Base-by-base conservation (phyloP, 1,140 invertebrate genomes). In the Trypoxylus dichotomus region DNA sequence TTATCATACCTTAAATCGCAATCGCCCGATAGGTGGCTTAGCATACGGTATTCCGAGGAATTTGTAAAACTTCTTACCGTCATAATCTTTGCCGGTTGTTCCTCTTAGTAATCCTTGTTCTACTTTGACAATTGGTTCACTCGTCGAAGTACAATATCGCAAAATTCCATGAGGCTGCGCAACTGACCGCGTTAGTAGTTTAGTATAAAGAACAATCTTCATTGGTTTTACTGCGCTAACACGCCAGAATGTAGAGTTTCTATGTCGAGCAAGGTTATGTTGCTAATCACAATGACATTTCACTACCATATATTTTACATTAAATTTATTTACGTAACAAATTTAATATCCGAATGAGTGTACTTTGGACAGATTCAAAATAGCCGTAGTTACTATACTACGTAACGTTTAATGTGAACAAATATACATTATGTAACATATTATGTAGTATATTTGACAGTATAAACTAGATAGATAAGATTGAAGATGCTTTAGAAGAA, bases 1-100 rank as follows among this genome's bases (percentile, higher is more conserved):
- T 47, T n/a, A 47, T 47, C 11, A 2, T 68, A 58, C 71, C 54
- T 77, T 75, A n/a, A 75, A 75, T 47, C 68, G 42, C 60, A 77
- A 58, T 54, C 25, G 5, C 21, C 63, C 43, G 29, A 60, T 32
- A 32, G 75, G 76, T 11, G 76, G 60, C 37, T 77, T 73, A 8
- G 60, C 76, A 21, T 77, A 77, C n/a, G 76, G 76, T 41, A 77
- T 72, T 43, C 63, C 76, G 3, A 72, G 41, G 21, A 77, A 77
- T n/a, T 63, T 72, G 63, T 77, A 77, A 72, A 37, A 77, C n/a
- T 3, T 41, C 1, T 29, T 24, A 5, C 37, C 63, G 19, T 72
- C 27, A 43, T 71, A 68, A 72, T 77, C 63, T 27, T 8, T 37
- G 1, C n/a, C 27, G 37, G 41, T 72, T 42, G 25, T 72, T 41